Base-by-base conservation (phyloP, 35 echinoderm and acorn worm genomes). In the Stichopus chloronotus region DNA sequence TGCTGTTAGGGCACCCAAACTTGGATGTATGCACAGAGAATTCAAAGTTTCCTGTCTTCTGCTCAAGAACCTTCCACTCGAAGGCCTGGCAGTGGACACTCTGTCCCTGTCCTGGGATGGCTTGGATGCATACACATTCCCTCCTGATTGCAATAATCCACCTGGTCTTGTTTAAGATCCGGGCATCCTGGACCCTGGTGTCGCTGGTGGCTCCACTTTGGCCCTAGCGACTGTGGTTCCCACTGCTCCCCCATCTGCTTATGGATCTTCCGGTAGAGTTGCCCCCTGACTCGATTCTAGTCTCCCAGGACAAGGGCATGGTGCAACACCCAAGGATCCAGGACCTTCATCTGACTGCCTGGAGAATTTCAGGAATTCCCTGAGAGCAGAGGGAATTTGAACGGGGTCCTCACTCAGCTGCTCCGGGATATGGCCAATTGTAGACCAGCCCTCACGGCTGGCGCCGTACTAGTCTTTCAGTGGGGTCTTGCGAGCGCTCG, bases 161-260 rank as follows among this genome's bases (percentile, higher is more conserved):
- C n/a, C n/a, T n/a, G n/a, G n/a, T n/a, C 3, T n/a, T 52, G 55
- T 3, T 13, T 12, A 56, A n/a, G n/a, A n/a, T n/a, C n/a, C n/a
- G n/a, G n/a, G n/a, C n/a, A n/a, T n/a, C n/a, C n/a, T n/a, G n/a
- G n/a, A n/a, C n/a, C n/a, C n/a, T 14, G 43, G 43, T 87, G 2
- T 14, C 61, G 5, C 84, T 87, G 16, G 57, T 87, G 8, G 84
- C 84, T 16, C 84, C 84, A 61, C 61, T 19, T 25, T 87, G 84
- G 84, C 56, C 84, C 4, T 20, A 65, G 8, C 84, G 61, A 25
- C 84, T 57, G 2, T 60, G 84, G 84, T 87, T 87, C 20, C 13
- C 56, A 2, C 2, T 5, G 2, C 4, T 87, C 4, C 24, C 61
- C 4, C 4, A 16, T 9, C 53, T 87, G 56, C 56, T 87, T 5